phyloP scores from a whole-genome alignment of 2,888 invertebrate genomes.

The Pardosa pseudoannulata region DNA sequence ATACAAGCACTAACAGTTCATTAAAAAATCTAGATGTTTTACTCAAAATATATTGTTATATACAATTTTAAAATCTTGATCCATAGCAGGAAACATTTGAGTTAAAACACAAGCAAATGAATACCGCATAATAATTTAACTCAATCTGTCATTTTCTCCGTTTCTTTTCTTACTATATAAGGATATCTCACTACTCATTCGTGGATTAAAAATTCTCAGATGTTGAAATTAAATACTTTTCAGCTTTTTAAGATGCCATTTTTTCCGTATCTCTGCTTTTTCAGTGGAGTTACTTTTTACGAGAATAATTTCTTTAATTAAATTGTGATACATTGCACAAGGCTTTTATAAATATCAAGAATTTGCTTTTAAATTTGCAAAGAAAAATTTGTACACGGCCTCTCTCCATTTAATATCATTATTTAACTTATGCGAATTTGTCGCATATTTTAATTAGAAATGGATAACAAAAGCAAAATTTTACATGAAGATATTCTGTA shows the following conservation, averaged over 20 bases:
- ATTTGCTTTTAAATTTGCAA: background rate
- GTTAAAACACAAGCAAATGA: too few species aligned
- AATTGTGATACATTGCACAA: background rate
- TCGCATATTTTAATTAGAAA: background rate
- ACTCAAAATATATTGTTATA: too few species aligned
- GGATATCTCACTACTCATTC: background rate
- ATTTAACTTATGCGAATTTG: background rate
- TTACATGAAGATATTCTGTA: too few species aligned
- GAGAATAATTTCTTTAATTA: background rate
- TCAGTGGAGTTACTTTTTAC: background rate
- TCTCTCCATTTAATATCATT: background rate
- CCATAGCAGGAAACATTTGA: too few species aligned
- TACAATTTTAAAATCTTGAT: too few species aligned
- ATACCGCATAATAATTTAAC: background rate
- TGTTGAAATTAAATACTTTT: background rate
- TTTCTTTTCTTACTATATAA: background rate
- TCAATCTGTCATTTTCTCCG: background rate
- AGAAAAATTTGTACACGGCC: background rate
- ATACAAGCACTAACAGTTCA: too few species aligned
- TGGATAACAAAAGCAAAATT: background rate
- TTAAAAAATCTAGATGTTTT: too few species aligned
- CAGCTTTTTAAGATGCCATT: background rate
- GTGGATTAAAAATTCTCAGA: background rate
- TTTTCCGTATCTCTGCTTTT: background rate
- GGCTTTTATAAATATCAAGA: background rate